These are phyloP conservation scores for Artemia sinica DNA, from an alignment of 2,888 invertebrate genomes.

Conservation along the genomic window DNA sequence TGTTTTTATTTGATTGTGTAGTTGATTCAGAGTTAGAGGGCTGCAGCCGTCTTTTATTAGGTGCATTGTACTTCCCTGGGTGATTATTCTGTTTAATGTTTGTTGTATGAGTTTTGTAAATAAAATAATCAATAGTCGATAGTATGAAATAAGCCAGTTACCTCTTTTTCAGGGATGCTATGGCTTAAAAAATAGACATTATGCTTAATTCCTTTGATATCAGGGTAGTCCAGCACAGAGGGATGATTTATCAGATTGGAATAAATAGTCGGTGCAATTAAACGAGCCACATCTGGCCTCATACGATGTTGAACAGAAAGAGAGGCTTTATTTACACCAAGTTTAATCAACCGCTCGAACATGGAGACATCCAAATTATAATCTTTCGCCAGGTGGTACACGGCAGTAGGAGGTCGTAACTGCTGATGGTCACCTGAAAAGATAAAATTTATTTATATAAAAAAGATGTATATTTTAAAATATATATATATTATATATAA, in stretches of 20 bases:
- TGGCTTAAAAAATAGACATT: slow-evolving; percentile 53
- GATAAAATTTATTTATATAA: not conserved
- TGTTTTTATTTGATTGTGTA: no score
- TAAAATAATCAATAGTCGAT: no score
- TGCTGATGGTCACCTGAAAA: slow-evolving; percentile 56
- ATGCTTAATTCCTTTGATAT: slow-evolving; percentile 42
- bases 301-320: slow-evolving; percentile 56
- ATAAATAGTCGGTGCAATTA: slow-evolving; percentile 48
- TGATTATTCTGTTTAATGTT: no score
- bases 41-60: no score
- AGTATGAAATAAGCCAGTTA: slow-evolving; percentile 27
- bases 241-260: slow-evolving; percentile 41
- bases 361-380: slow-evolving; percentile 56
- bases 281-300: slow-evolving; percentile 45
- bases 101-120: no score
- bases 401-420: slow-evolving; percentile 51
- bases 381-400: slow-evolving; percentile 45
- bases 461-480: no score
- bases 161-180: slow-evolving; percentile 40
- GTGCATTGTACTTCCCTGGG: no score
- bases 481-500: no score
- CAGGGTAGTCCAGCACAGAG: slow-evolving; percentile 39
- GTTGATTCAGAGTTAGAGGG: no score
- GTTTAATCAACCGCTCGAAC: slow-evolving; percentile 59
- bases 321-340: slow-evolving; percentile 42